Evolutionary conservation across 2,888 invertebrate genomes (phyloP).

Genomic region (Hypomecis punctinalis): DNA sequence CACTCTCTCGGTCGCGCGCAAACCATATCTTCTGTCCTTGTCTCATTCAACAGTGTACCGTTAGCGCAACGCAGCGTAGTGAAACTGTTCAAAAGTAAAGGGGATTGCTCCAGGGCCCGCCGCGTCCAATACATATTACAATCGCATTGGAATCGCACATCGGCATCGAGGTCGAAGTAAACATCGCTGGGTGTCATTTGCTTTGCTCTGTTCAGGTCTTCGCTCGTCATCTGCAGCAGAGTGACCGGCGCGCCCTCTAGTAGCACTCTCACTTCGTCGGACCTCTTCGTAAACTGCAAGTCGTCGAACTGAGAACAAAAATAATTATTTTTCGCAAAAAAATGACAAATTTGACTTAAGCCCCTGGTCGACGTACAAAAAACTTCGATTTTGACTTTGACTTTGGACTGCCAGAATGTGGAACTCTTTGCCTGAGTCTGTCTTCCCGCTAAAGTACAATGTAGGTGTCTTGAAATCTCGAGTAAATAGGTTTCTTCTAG

Average conservation of each 20-base stretch:
- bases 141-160: conserved; percentile 69
- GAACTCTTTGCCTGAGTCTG: no score
- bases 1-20: not conserved
- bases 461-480: no score
- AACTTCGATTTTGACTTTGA: no score
- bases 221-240: not conserved
- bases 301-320: conserved; percentile 4
- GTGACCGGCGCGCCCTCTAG: conserved; percentile 4
- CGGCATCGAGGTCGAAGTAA: not conserved
- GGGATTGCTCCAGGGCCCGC: conserved; percentile 75
- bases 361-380: no score
- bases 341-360: not conserved
- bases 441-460: no score
- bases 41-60: conserved; percentile 60
- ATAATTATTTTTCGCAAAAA: no score
- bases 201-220: not conserved
- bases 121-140: conserved; percentile 78
- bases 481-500: no score
- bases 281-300: not conserved
- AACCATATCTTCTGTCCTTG: conserved; percentile 54
- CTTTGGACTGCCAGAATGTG: no score
- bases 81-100: not conserved
- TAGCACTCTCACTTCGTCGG: not conserved
- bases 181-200: not conserved
- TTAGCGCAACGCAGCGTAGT: not conserved